phyloP scores from a whole-genome alignment of 2,113 vertebrate genomes.

The Corythaixoides concolor region DNA sequence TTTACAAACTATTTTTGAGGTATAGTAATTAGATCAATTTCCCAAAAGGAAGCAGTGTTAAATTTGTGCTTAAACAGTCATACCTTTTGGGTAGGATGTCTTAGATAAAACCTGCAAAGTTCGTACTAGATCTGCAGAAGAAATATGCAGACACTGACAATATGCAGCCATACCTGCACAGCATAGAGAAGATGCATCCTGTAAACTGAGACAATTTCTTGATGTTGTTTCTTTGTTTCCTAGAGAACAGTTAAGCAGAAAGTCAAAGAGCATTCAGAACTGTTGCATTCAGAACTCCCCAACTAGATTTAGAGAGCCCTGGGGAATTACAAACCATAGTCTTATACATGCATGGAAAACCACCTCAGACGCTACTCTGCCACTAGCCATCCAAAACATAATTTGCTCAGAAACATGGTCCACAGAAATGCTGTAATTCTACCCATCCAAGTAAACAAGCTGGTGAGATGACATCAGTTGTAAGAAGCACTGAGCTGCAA shows the following conservation, averaged over 20 bases:
- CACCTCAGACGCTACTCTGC: not conserved
- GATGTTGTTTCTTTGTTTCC: constrained; percentile 95
- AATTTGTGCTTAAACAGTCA: not conserved
- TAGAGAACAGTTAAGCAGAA: constrained; percentile 59
- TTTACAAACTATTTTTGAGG: not conserved
- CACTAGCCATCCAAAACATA: not conserved
- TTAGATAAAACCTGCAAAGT: not conserved
- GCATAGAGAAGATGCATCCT: constrained; percentile 98
- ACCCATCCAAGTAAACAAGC: not conserved
- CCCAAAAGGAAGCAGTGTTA: not conserved
- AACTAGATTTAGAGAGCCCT: not conserved
- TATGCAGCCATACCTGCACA: constrained; percentile 85
- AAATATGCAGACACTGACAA: not conserved
- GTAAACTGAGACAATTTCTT: constrained; percentile 94
- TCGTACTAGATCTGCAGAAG: not conserved
- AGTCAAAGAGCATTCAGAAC: not conserved
- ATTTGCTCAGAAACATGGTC: not conserved
- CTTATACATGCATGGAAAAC: not conserved
- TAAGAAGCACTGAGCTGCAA: not conserved
- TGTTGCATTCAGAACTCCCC: not conserved
- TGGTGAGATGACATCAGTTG: not conserved
- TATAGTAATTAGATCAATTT: not conserved
- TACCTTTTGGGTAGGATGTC: not conserved
- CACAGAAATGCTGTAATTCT: not conserved
- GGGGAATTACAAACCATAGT: not conserved